These are phyloP conservation scores for Danaus melanippus DNA, from an alignment of 1,140 invertebrate species.

Conservation along the genomic window DNA sequence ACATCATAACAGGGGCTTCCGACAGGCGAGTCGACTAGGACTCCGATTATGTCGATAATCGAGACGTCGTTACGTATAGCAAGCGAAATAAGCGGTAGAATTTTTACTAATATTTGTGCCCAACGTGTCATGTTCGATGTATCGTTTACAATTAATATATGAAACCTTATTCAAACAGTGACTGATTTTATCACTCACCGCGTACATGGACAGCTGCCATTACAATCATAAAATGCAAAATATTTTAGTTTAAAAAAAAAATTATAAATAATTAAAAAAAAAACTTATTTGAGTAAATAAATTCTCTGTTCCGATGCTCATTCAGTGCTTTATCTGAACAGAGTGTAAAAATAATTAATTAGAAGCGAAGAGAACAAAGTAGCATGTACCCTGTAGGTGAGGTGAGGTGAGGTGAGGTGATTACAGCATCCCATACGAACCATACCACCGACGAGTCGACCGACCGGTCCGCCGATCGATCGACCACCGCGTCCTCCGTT, in stretches of 20 bases:
- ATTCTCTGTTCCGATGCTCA: constrained; percentile 71
- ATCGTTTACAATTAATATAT: constrained; percentile 60
- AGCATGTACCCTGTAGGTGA: constrained; percentile 22
- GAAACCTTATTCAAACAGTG: constrained; percentile 53
- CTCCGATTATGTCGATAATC: too few species aligned
- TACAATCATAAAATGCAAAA: constrained; percentile 69
- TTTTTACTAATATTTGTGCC: constrained; percentile 64
- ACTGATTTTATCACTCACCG: constrained; percentile 55
- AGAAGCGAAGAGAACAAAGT: constrained; percentile 16
- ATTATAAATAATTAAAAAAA: constrained; percentile 62
- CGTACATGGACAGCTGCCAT: constrained; percentile 64
- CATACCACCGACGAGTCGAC: constrained; percentile 1
- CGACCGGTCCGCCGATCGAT: neutral
- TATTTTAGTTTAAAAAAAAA: constrained; percentile 59
- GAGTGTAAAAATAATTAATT: constrained; percentile 60
- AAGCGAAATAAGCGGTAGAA: constrained; percentile 54
- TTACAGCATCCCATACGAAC: constrained; percentile 4
- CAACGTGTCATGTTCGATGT: constrained; percentile 71
- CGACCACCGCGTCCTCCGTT: constrained; percentile 26
- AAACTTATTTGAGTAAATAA: constrained; percentile 71
- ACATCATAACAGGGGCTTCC: constrained; percentile 41
- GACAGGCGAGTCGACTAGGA: constrained; percentile 39
- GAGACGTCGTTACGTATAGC: constrained; percentile 44
- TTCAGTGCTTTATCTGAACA: constrained; percentile 56
- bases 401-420: constrained; percentile 14